Evolutionary conservation across 2,113 vertebrate species (phyloP), one percentile per base, ranked within the genome.

Genomic region (Bathybates hornii): DNA sequence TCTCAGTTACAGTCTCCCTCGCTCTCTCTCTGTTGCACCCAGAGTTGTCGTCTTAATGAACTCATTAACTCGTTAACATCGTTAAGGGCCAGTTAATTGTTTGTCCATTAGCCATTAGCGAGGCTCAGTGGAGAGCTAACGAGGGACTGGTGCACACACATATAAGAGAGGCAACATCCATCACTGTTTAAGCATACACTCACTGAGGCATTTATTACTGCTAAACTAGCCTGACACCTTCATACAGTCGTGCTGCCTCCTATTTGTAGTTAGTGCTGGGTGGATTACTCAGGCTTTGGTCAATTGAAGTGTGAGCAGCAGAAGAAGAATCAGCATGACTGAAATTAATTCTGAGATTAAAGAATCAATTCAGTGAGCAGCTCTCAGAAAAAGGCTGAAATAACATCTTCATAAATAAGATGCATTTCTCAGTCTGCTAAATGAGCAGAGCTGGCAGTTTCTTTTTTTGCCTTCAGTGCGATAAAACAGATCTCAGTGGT

Each of bases 1-100:
- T 87, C 24, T 71, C 59, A 38, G 76, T 81, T 63, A 54, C 41
- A 32, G 52, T 87, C 29, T 66, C 34, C 61, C 53, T 81, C 16
- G 3, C 36, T 57, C 50, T 83, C 43, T 78, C 16, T 78, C 6
- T 38, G 53, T 81, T 61, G 71, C 50, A 63, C 81, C 32, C 14
- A 43, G 80, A 45, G 45, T 57, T 59, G 82, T 83, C n/a, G 16
- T 59, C 81, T 85, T 92, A 91, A 93, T n/a, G 43, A 93, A 88
- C 93, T 91, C 90, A 91, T 94, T 94, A 93, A 85, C 93, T 90
- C 80, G 82, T 94, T 94, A 93, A 94, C 92, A 89, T 95, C 41
- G 85, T 95, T 94, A 93, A 93, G 90, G 89, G 88, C 89, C 90
- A 91, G 88, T 93, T 94, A 93, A 94, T 94, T 94, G 94, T 94